Evolutionary conservation across 2,113 vertebrate species (phyloP), one percentile per base, ranked within the genome.

Genomic region (Bubo bubo): DNA sequence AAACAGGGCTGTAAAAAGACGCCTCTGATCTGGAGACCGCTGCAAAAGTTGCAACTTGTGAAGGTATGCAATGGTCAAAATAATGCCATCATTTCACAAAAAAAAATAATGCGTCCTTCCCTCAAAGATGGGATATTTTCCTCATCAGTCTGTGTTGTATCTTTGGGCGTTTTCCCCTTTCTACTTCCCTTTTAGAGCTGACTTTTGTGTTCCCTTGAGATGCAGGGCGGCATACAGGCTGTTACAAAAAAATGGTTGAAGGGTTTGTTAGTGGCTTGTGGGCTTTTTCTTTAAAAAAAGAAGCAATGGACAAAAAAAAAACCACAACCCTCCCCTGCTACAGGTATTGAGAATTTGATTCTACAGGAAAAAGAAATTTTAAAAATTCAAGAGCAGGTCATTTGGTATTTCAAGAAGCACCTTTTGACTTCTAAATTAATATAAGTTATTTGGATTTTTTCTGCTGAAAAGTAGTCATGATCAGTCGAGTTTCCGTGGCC

Each of bases 281-380:
- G 22, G 26, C 8, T 50, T 77, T 64, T 45, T 32, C 16, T 17
- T 45, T 45, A 8, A 45, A 45, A 45, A 18, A 17, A 45, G 43
- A 18, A 45, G 7, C 43, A 45, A 45, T 45, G 43, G 43, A 45
- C 43, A 45, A 45, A 45, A 45, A 43, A 45, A 45, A 18, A 43
- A n/a, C 4, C 5, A 8, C 11, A 16, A 43, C 39, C 43, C 3
- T 49, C 34, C 20, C 4, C 3, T 10, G 16, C 4, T n/a, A 7
- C 26, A 41, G 13, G 2, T 52, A 35, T 4, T 32, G 27, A 67
- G 58, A 72, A 60, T 47, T 30, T 34, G 18, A 52, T 79, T 76
- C 10, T 16, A 8, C 9, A 50, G 13, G 2, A 15, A 34, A 83
- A 83, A 79, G 66, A 67, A 34, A 19, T 27, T 16, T 6, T 14